phyloP scores from a whole-genome alignment of 2,888 invertebrate species.

The Neoaliturus tenellus region DNA sequence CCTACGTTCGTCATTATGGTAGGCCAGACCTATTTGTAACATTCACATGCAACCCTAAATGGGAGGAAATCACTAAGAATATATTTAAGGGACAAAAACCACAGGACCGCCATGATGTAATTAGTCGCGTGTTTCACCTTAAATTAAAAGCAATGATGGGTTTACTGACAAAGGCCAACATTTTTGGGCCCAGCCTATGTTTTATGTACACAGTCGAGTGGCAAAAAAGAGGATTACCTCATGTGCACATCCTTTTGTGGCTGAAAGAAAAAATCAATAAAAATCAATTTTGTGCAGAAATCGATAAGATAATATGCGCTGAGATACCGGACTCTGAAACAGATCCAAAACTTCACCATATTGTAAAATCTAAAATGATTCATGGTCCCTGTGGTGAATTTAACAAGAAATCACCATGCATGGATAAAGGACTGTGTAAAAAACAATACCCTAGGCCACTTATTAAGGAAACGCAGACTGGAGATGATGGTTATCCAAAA shows the following conservation, averaged over 20 bases:
- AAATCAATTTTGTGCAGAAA: no score
- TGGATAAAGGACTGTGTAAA: slow-evolving; percentile 70
- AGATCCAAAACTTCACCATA: slow-evolving; percentile 67
- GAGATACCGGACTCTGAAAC: slow-evolving; percentile 69
- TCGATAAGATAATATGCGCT: slow-evolving; percentile 69
- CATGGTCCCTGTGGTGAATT: slow-evolving; percentile 70
- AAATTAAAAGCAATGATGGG: slow-evolving; percentile 65
- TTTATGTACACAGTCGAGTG: slow-evolving; percentile 67
- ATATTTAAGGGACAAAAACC: slow-evolving; percentile 63
- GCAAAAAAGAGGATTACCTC: slow-evolving; percentile 69
- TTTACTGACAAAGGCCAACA: slow-evolving; percentile 62
- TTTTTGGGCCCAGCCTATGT: slow-evolving; percentile 65
- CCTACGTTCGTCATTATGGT: slow-evolving; percentile 70
- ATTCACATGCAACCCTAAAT: slow-evolving; percentile 69
- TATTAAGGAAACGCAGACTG: slow-evolving; percentile 58
- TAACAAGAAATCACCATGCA: slow-evolving; percentile 70
- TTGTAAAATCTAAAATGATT: slow-evolving; percentile 65
- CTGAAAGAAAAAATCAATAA: slow-evolving; percentile 63
- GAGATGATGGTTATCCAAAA: slow-evolving; percentile 69
- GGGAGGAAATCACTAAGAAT: slow-evolving; percentile 67
- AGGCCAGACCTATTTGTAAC: slow-evolving; percentile 70
- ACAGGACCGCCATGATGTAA: slow-evolving; percentile 66
- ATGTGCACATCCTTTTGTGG: slow-evolving; percentile 67
- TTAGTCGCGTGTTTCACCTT: slow-evolving; percentile 66
- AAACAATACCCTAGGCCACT: slow-evolving; percentile 68